Percentiles rank a stretch among this genome's conserved stretches.
Evolutionary conservation across 1,140 invertebrate species (phyloP).

Genomic region (Drosophila aff.): DNA sequence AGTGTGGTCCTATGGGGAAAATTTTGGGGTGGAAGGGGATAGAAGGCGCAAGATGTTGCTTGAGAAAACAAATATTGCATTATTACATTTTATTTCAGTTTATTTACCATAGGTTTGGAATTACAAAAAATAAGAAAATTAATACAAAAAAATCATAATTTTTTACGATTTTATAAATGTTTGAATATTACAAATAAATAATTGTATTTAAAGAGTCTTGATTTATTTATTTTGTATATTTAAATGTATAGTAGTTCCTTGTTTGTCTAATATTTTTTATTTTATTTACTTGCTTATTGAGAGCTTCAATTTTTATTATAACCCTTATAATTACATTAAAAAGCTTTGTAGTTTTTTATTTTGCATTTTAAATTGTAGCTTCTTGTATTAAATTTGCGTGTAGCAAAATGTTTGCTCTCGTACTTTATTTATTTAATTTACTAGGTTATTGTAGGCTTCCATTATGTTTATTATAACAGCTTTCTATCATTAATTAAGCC

Average conservation of each 20-base stretch:
- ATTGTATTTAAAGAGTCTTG: neutral
- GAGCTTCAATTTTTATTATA: no score
- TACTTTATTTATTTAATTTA: neutral
- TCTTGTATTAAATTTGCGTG: no score
- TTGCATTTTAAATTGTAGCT: no score
- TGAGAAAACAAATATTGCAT: neutral
- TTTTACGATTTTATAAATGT: no score
- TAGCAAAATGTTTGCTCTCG: no score
- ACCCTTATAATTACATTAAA: no score
- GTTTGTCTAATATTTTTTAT: no score
- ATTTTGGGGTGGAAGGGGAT: neutral
- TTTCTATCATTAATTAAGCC: neutral
- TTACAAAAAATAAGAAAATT: no score
- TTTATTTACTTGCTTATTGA: no score
- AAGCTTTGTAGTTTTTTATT: no score
- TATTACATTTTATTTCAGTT: neutral
- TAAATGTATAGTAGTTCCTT: neutral
- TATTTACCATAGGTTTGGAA: no score
- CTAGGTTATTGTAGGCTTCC: neutral
- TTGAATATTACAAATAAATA: neutral
- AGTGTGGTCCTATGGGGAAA: neutral
- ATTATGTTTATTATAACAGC: neutral
- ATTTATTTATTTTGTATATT: neutral
- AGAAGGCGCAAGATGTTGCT: constrained; percentile 5
- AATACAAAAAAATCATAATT: no score